phyloP scores from a whole-genome alignment of 23 tunicate species.

The Phallusia fumigata region DNA sequence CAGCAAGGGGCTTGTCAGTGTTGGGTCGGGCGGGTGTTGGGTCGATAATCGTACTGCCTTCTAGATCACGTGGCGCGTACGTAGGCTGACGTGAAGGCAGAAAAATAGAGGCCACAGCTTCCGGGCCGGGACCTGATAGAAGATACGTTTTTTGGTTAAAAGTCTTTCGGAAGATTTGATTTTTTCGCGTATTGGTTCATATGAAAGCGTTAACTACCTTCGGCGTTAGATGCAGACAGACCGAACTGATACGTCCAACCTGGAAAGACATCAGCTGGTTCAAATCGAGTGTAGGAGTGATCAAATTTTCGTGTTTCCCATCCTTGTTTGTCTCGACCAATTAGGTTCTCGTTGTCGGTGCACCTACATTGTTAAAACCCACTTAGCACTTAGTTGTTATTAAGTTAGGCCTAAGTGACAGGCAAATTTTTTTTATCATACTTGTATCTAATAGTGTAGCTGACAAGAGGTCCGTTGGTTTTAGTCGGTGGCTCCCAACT shows the following conservation, averaged over 20 bases:
- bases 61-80: conserved; percentile 54
- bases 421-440: conserved; percentile 13
- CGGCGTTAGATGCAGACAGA: conserved; percentile 58
- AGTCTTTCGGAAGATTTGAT: background rate
- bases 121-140: conserved; percentile 44
- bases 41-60: conserved; percentile 31
- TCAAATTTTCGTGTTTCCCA: conserved; percentile 51
- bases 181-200: conserved; percentile 25
- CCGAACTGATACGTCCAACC: conserved; percentile 80
- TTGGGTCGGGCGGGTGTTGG: background rate
- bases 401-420: background rate
- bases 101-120: conserved; percentile 8
- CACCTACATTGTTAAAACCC: background rate
- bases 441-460: conserved; percentile 62
- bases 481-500: conserved; percentile 48
- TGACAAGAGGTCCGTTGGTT: conserved; percentile 33
- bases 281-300: conserved; percentile 2
- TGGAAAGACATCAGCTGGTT: conserved; percentile 67
- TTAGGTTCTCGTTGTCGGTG: background rate
- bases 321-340: background rate
- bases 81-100: conserved; percentile 52
- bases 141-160: background rate
- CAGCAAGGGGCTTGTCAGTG: conserved; percentile 19
- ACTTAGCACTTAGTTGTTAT: no score
- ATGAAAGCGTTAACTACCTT: conserved; percentile 56